Conservation (phyloP, 2,113 vertebrate genomes). For the Chrysochloris asiatica region DNA sequence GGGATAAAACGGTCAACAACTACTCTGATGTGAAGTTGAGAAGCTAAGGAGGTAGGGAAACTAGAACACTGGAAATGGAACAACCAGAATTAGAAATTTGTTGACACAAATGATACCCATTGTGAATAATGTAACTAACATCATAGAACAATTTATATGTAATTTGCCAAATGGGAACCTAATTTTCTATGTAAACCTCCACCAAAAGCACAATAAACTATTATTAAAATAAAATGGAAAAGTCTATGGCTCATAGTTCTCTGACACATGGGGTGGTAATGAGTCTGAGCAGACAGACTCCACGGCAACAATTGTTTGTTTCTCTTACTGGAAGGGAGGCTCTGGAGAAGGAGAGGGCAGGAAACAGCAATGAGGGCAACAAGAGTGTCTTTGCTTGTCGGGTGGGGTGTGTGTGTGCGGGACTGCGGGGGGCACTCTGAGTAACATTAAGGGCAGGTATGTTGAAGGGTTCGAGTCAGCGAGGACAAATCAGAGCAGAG, state of each 20-base stretch:
- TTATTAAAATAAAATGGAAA: not conserved
- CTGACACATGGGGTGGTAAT: not conserved
- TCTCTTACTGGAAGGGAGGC: not conserved
- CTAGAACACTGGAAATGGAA: not conserved
- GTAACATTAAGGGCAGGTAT: not conserved
- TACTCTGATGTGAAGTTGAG: too few relatives aligned
- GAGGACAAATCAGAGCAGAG: not conserved
- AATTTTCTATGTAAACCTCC: not conserved
- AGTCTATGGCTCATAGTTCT: not conserved
- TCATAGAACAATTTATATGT: not conserved
- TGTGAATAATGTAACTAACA: not conserved
- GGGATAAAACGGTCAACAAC: too few relatives aligned
- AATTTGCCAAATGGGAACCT: not conserved
- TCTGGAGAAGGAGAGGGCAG: not conserved
- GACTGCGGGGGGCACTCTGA: not conserved
- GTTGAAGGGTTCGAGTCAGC: not conserved
- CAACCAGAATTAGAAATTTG: not conserved
- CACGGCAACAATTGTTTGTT: not conserved
- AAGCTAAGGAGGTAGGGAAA: not conserved
- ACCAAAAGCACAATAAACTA: not conserved
- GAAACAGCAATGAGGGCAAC: not conserved
- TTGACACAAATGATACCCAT: not conserved
- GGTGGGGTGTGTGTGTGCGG: not conserved
- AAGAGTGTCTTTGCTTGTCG: not conserved
- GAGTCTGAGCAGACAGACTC: not conserved